Evolutionary conservation across 2,113 vertebrate genomes (phyloP).

Genomic region (Anthoscopus minutus): DNA sequence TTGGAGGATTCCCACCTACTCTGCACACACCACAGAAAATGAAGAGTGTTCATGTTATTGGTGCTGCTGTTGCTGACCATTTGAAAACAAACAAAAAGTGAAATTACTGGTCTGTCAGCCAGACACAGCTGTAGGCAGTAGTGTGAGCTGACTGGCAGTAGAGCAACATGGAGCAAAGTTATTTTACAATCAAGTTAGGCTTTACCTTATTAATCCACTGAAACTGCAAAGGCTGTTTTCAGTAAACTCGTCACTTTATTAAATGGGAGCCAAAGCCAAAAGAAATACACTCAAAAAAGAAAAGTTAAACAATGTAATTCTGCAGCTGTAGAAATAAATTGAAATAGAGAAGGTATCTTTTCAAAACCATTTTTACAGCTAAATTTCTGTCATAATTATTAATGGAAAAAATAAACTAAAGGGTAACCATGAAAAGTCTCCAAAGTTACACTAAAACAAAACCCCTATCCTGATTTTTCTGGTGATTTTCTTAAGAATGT

Average conservation of each 20-base stretch:
- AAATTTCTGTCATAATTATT: not conserved
- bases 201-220: slow-evolving; percentile 67
- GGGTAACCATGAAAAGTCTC: not conserved
- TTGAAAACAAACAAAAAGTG: slow-evolving; percentile 41
- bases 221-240: slow-evolving; percentile 43
- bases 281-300: slow-evolving; percentile 46
- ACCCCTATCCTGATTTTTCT: not conserved
- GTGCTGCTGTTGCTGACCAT: slow-evolving; percentile 15
- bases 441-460: not conserved
- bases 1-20: not conserved
- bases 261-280: slow-evolving; percentile 39
- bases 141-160: slow-evolving; percentile 41
- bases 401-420: slow-evolving; percentile 11
- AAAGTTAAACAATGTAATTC: slow-evolving; percentile 37
- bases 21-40: not conserved
- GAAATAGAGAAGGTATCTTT: slow-evolving; percentile 2
- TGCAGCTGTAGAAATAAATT: slow-evolving; percentile 56
- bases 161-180: slow-evolving; percentile 44
- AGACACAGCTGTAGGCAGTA: not conserved
- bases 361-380: slow-evolving; percentile 6
- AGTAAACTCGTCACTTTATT: slow-evolving; percentile 56
- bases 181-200: slow-evolving; percentile 75
- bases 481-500: not conserved
- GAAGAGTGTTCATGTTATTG: not conserved
- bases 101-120: not conserved